Evolutionary conservation across 1,140 invertebrate genomes (phyloP).

Genomic region (Probaryconus sp.): DNA sequence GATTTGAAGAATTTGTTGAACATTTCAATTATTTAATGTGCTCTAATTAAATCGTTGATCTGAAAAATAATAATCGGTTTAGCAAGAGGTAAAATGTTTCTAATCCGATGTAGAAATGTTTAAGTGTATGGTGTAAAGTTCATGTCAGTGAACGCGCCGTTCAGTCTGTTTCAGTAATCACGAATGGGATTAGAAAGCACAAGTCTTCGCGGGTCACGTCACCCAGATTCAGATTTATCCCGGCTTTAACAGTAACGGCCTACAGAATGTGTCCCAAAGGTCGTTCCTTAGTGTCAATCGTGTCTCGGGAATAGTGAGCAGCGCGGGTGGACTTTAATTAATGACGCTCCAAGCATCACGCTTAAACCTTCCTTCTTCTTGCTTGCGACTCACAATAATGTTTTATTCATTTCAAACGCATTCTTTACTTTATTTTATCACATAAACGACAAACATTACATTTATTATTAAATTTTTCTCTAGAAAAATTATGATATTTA

Average conservation of each 20-base stretch:
- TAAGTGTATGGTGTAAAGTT: conserved; percentile 17
- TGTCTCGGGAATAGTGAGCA: conserved; percentile 32
- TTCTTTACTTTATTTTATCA: conserved; percentile 19
- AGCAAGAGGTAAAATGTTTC: too few relatives aligned
- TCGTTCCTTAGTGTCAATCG: conserved; percentile 33
- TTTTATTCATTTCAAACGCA: conserved; percentile 25
- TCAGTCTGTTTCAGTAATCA: conserved; percentile 53
- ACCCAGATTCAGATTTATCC: conserved; percentile 64
- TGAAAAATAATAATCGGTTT: too few relatives aligned
- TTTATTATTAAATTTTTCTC: too few relatives aligned
- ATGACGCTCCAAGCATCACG: background rate
- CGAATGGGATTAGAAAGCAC: conserved; percentile 64
- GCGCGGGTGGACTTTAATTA: conserved; percentile 34
- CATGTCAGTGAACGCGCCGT: conserved; percentile 34
- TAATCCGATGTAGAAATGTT: conserved; percentile 9
- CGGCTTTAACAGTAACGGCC: conserved; percentile 33
- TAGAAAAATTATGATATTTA: too few relatives aligned
- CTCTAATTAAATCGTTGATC: too few relatives aligned
- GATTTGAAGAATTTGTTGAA: too few relatives aligned
- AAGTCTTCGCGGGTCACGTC: conserved; percentile 58
- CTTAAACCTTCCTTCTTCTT: conserved; percentile 6
- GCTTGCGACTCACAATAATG: conserved; percentile 3
- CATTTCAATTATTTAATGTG: too few relatives aligned
- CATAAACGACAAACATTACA: too few relatives aligned
- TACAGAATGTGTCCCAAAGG: conserved; percentile 49